phyloP scores from a whole-genome alignment of 2,888 invertebrate genomes.

The Dyspetes luteomarginatus region DNA sequence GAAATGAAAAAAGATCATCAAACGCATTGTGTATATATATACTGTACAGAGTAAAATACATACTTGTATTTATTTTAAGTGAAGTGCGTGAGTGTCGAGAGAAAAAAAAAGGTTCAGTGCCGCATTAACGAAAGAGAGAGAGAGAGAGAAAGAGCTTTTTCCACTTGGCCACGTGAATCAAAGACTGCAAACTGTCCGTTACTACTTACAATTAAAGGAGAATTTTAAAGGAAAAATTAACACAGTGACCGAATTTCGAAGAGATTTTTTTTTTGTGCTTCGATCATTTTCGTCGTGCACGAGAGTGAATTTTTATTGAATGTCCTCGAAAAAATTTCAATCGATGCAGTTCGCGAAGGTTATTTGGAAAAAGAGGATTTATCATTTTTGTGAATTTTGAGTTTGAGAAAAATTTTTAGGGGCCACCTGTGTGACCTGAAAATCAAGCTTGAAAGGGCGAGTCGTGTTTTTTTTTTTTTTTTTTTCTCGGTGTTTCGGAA shows the following conservation, averaged over 20 bases:
- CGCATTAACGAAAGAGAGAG: not conserved
- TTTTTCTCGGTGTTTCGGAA: not conserved
- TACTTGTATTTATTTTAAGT: too few species aligned
- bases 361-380: not conserved
- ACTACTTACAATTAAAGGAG: not conserved
- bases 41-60: not conserved
- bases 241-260: not conserved
- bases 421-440: not conserved
- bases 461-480: not conserved
- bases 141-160: not conserved
- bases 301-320: not conserved
- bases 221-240: not conserved
- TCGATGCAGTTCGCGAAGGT: not conserved
- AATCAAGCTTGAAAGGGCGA: not conserved
- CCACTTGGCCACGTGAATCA: not conserved
- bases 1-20: too few species aligned
- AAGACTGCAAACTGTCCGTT: not conserved
- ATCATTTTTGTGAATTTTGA: too few species aligned
- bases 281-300: not conserved
- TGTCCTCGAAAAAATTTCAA: not conserved
- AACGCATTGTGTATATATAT: too few species aligned
- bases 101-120: not conserved
- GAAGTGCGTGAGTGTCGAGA: not conserved
- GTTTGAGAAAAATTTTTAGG: too few species aligned
- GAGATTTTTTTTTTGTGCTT: not conserved